phyloP scores from a whole-genome alignment of 1,140 invertebrate genomes.

The Andrena cerasifolii region DNA sequence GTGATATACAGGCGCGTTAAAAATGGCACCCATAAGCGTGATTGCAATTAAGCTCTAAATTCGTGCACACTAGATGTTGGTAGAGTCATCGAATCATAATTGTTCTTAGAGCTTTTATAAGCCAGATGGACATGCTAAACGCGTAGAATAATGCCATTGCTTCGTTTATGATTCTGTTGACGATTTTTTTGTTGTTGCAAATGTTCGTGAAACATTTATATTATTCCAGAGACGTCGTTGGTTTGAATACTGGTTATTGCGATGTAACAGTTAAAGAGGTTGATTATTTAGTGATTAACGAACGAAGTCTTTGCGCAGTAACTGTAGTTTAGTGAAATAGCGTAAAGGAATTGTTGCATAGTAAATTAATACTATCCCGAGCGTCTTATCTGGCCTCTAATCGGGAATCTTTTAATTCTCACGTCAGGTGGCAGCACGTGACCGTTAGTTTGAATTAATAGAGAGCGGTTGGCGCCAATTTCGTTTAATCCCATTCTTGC shows the following conservation, averaged over 20 bases:
- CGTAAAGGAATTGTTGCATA: background rate
- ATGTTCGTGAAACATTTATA: too few relatives aligned
- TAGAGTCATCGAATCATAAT: background rate
- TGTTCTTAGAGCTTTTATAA: background rate
- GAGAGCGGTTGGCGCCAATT: background rate
- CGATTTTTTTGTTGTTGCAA: background rate
- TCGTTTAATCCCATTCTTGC: background rate
- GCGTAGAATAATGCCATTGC: too few relatives aligned
- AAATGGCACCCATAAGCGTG: background rate
- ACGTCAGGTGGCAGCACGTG: slow-evolving; percentile 41
- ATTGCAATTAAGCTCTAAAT: background rate
- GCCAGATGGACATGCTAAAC: too few relatives aligned
- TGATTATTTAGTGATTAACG: background rate
- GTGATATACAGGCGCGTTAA: background rate
- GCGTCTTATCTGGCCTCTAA: background rate
- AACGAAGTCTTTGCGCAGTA: accelerated
- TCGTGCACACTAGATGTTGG: background rate
- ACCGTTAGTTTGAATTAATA: background rate
- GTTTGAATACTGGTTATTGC: background rate
- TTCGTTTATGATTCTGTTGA: background rate
- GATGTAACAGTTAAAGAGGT: background rate
- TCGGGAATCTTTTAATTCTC: background rate
- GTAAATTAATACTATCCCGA: background rate
- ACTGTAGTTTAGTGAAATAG: background rate
- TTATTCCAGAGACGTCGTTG: background rate